Percentiles rank a stretch among this genome's conserved stretches.
These are phyloP conservation scores for Catocala fraxini DNA, from an alignment of 2,888 invertebrate genomes.

Conservation along the genomic window DNA sequence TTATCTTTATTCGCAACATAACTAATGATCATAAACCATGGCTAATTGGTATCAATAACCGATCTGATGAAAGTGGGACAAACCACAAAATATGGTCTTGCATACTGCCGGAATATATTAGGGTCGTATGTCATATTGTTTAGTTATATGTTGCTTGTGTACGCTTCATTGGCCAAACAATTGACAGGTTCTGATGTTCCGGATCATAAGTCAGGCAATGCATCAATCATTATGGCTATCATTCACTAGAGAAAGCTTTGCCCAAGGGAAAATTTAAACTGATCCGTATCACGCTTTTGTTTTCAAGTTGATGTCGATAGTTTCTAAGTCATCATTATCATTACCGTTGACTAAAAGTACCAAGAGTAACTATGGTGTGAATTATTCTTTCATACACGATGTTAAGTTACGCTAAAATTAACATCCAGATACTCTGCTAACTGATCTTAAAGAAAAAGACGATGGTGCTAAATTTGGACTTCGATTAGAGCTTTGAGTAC, in stretches of 20 bases:
- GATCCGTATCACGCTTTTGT: neutral
- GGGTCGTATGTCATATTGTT: conserved; percentile 14
- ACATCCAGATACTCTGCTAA: too few species aligned
- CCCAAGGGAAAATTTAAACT: neutral
- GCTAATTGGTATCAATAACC: conserved; percentile 45
- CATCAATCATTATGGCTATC: neutral
- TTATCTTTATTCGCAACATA: conserved; percentile 17
- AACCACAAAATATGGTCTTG: conserved; percentile 26
- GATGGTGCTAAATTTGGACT: too few species aligned
- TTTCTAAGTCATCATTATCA: too few species aligned
- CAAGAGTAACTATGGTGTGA: too few species aligned
- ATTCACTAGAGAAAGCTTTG: neutral
- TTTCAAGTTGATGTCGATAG: neutral
- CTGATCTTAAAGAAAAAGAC: too few species aligned
- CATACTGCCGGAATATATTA: conserved; percentile 36
- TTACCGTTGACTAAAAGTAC: too few species aligned
- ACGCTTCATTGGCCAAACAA: neutral
- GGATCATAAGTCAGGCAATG: neutral
- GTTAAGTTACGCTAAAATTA: too few species aligned
- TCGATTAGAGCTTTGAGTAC: too few species aligned
- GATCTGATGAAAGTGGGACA: conserved; percentile 36
- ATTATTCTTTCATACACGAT: too few species aligned
- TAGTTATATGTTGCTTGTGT: neutral
- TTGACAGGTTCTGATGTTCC: neutral
- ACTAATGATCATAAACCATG: conserved; percentile 31